Evolutionary conservation across 2,113 vertebrate species (phyloP).

Genomic region (Eptesicus fuscus): DNA sequence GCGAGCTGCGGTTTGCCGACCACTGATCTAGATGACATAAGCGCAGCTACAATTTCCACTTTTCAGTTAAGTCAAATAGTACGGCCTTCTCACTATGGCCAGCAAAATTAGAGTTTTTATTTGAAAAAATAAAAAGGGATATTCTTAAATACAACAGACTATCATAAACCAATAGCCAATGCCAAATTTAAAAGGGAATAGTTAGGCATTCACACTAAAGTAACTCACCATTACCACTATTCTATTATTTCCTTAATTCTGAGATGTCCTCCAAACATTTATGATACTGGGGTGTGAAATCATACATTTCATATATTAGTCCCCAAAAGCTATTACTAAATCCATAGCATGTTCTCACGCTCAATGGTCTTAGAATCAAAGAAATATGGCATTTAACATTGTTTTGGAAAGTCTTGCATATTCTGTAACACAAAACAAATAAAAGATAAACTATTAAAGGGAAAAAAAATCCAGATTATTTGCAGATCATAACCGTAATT

Average conservation of each 20-base stretch:
- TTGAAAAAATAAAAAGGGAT: not conserved
- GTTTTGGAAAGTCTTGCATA: not conserved
- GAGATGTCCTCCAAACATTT: not conserved
- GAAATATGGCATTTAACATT: not conserved
- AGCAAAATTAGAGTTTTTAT: not conserved
- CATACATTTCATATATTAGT: not conserved
- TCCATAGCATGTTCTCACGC: not conserved
- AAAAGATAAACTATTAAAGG: not conserved
- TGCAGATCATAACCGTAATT: not conserved
- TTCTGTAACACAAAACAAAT: not conserved
- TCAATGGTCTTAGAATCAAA: conserved; percentile 9
- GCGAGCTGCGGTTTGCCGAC: too few relatives aligned
- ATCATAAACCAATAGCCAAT: not conserved
- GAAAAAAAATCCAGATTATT: not conserved
- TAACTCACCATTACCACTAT: not conserved
- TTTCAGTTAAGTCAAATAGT: not conserved
- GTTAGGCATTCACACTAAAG: not conserved
- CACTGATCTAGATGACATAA: too few relatives aligned
- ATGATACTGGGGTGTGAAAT: not conserved
- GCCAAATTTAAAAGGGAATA: not conserved
- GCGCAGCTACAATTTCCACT: not conserved
- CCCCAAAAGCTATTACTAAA: not conserved
- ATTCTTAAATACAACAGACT: not conserved
- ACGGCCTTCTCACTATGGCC: not conserved
- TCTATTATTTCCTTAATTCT: not conserved